Conservation (phyloP, 2,888 invertebrate genomes). For the Thymelicus acteon region DNA sequence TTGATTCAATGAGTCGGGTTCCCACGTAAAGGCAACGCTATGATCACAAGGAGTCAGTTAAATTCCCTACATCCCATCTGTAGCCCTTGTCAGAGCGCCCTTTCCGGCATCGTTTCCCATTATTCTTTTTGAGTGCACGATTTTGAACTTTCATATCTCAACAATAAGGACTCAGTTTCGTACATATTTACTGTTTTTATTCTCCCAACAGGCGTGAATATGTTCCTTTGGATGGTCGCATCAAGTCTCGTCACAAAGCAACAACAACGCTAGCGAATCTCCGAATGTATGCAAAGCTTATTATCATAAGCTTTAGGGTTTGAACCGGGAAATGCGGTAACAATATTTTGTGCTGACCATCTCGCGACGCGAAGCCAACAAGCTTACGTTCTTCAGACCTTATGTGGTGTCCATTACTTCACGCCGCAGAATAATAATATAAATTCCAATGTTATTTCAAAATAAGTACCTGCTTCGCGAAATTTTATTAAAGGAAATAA, state of each 20-base stretch:
- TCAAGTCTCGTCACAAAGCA: slow-evolving; percentile 30
- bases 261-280: slow-evolving; percentile 12
- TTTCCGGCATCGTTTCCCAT: slow-evolving; percentile 49
- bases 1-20: slow-evolving; percentile 43
- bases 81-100: slow-evolving; percentile 47
- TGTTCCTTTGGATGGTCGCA: slow-evolving; percentile 20
- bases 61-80: slow-evolving; percentile 54
- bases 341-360: slow-evolving; percentile 44
- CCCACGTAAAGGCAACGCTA: slow-evolving; percentile 47
- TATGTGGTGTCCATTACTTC: slow-evolving; percentile 30
- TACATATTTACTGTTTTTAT: slow-evolving; percentile 17
- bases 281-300: slow-evolving; percentile 44
- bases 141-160: slow-evolving; percentile 24
- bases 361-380: slow-evolving; percentile 39
- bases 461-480: too few relatives aligned
- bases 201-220: slow-evolving; percentile 27
- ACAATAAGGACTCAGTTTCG: slow-evolving; percentile 12
- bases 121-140: slow-evolving; percentile 39
- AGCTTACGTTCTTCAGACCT: slow-evolving; percentile 20
- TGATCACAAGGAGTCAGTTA: slow-evolving; percentile 48
- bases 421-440: slow-evolving; percentile 15
- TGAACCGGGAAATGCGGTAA: slow-evolving; percentile 44
- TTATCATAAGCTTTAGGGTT: slow-evolving; percentile 48
- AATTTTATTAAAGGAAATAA: too few relatives aligned
- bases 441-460: slow-evolving; percentile 3